Evolutionary conservation across 2,888 invertebrate genomes (phyloP), one percentile per base, ranked within the genome.

Genomic region (Proisotoma minuta): DNA sequence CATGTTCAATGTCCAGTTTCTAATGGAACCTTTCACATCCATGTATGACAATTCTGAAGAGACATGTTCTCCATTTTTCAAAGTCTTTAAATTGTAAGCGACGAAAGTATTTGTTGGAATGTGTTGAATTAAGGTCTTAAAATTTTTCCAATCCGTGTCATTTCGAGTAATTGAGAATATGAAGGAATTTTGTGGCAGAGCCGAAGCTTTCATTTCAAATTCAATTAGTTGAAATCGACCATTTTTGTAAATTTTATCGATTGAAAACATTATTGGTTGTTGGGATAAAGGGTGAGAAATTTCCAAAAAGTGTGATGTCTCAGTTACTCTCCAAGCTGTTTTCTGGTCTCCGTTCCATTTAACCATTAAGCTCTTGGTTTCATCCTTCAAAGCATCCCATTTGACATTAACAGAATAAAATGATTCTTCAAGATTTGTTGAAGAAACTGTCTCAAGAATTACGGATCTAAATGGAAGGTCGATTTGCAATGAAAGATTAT

Each of bases 321-420:
- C 60, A 52, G 62, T 22, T 22, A 63, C 61, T 63, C 63, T 67
- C 71, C 71, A 72, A 4, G 67, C 65, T 1, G 59, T 65, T 2
- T 65, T 56, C 34, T 58, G 66, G 22, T 61, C 58, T 5, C 53
- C 58, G 4, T 61, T 60, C 3, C 60, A 40, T 60, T 66, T 64
- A 8, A 74, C 27, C 22, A 72, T 74, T 4, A 76, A 50, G n/a
- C 60, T 58, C 58, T 75, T 76, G 40, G 23, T 64, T 3, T 60
- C 57, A 60, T 75, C 71, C 15, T 62, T 47, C 8, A 64, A 56
- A 1, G 73, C 74, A 62, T 76, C 75, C 76, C 76, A 76, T 28
- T 72, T 66, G n/a, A 76, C 66, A 8, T 68, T 67, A 4, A 64
- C 56, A 27, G 34, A 57, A 10, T 48, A n/a, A 12, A 28, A 24